These are phyloP conservation scores for Vanacampus margaritifer DNA, from an alignment of 2,113 vertebrate species.

Conservation along the genomic window DNA sequence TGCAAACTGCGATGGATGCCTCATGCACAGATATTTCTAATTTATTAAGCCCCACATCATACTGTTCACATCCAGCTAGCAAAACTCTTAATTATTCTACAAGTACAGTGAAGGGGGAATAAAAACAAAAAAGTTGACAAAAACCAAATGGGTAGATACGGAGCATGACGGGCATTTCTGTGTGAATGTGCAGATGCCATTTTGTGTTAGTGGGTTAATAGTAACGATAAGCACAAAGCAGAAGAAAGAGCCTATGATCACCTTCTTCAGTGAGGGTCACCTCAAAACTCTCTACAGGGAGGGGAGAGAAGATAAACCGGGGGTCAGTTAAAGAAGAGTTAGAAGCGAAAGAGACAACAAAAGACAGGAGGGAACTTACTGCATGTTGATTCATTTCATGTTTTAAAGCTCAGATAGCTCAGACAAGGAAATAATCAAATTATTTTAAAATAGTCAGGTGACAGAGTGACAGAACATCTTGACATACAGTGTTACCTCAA, in stretches of 20 bases:
- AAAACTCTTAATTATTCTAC: conserved; percentile 50
- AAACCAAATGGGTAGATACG: conserved; percentile 76
- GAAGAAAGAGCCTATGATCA: conserved; percentile 96
- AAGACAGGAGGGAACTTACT: conserved; percentile 48
- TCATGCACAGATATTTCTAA: conserved; percentile 98
- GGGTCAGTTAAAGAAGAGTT: conserved; percentile 85
- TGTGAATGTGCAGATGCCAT: conserved; percentile 86
- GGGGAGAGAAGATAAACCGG: conserved; percentile 96
- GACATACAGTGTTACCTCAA: not conserved
- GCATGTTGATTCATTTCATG: not conserved
- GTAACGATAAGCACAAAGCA: conserved; percentile 78
- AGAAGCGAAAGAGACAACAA: conserved; percentile 61
- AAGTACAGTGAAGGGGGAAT: conserved; percentile 52
- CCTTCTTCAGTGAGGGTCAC: conserved; percentile 99
- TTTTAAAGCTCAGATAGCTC: not conserved
- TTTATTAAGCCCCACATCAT: conserved; percentile 72
- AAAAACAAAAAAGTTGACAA: conserved; percentile 60
- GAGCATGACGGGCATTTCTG: conserved; percentile 84
- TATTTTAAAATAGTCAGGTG: conserved; percentile 7
- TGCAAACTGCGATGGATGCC: conserved; percentile 90
- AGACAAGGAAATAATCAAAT: not conserved
- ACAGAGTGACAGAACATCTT: conserved; percentile 12
- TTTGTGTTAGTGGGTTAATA: conserved; percentile 98
- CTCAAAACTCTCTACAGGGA: conserved; percentile 97
- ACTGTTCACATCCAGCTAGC: conserved; percentile 83